Evolutionary conservation across 2,113 vertebrate species (phyloP), one percentile per base, ranked within the genome.

Genomic region (Ranitomeya variabilis): DNA sequence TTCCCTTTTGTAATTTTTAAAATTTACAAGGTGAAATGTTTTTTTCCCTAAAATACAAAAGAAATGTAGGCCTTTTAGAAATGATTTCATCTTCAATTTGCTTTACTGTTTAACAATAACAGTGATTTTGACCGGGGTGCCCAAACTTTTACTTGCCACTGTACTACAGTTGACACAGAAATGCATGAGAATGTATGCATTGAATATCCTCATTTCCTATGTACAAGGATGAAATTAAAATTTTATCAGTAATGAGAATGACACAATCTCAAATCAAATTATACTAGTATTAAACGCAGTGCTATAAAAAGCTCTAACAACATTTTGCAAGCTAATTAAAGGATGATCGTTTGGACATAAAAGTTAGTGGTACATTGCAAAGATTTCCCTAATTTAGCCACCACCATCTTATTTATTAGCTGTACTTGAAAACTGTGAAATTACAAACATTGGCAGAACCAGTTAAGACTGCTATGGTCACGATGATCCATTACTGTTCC

Each of bases 261-360:
- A 54, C 57, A 59, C 23, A 81, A 81, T 81, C 57, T 54, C 57
- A 23, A 59, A 60, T 60, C 57, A 62, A 81, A 81, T 81, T 81
- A 60, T 81, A 9, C 23, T 59, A 31, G n/a, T 26, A 81, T 31
- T 23, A 60, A 21, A 14, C 79, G 11, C 54, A 23, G 57, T 81
- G 23, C 55, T 59, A 57, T 81, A 81, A 59, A 81, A 81, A 60
- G 23, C 55, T 31, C 13, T 16, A 81, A 81, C 54, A 60, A 26
- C 51, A 60, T 81, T 81, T 60, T 81, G 31, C 54, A 81, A 81
- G 57, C 52, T 59, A 81, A 57, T 81, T 81, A 60, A 18, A 26
- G 55, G 57, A 57, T 19, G 52, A 80, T 80, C 54, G 57, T 80
- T 80, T 55, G 57, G 77, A 80, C 8, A 80, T 80, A 19, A 80